Percentiles rank a stretch among this genome's conserved stretches.
Conservation (phyloP, 1,140 invertebrate species). For the Drosophila nannoptera region DNA sequence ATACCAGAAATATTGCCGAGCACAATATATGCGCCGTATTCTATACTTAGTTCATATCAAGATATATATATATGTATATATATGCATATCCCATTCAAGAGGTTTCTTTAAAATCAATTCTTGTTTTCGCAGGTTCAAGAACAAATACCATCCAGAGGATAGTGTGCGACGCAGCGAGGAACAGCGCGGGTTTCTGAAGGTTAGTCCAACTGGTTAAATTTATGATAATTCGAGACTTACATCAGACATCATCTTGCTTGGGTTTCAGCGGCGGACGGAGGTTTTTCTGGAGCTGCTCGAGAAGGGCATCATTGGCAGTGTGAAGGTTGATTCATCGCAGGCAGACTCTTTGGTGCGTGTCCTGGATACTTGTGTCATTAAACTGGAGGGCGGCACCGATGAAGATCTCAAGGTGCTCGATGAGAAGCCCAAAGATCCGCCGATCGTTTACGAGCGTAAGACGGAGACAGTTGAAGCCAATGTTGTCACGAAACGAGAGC, state of each 20-base stretch:
- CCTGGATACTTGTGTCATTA: slow-evolving; percentile 97
- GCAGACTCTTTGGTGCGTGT: slow-evolving; percentile 92
- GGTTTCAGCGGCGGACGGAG: slow-evolving; percentile 85
- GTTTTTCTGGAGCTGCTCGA: slow-evolving; percentile 94
- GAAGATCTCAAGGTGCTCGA: slow-evolving; percentile 93
- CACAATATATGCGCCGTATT: background rate
- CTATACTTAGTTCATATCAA: background rate
- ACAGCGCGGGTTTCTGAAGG: slow-evolving; percentile 89
- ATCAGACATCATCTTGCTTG: slow-evolving; percentile 5
- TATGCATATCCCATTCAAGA: background rate
- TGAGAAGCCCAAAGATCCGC: slow-evolving; percentile 80
- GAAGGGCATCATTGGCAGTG: slow-evolving; percentile 85
- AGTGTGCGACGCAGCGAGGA: slow-evolving; percentile 94
- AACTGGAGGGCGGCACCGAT: slow-evolving; percentile 97
- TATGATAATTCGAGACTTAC: background rate
- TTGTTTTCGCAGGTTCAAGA: slow-evolving; percentile 92
- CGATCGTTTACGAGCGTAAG: slow-evolving; percentile 42
- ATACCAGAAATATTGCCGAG: slow-evolving; percentile 1
- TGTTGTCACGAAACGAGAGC: slow-evolving; percentile 68
- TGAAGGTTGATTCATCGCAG: slow-evolving; percentile 93
- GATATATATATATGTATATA: too few relatives aligned
- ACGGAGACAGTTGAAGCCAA: slow-evolving; percentile 33
- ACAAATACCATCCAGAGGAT: slow-evolving; percentile 99
- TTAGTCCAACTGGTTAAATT: slow-evolving; percentile 73
- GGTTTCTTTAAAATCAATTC: background rate